phyloP scores from a whole-genome alignment of 2,113 vertebrate species.

The Nestor notabilis region DNA sequence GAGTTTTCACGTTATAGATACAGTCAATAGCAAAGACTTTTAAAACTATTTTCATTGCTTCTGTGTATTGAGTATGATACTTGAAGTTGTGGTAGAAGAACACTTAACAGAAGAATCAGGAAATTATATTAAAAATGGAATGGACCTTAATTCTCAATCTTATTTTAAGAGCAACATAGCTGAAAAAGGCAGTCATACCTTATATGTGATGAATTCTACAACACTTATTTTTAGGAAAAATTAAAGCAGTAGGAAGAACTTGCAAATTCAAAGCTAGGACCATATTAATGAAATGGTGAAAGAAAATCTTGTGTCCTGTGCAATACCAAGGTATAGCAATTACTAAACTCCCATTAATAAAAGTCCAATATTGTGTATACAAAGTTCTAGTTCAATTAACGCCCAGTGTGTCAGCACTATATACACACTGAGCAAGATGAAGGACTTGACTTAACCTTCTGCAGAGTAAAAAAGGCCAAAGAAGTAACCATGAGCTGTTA shows the following conservation, averaged over 20 bases:
- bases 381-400: background rate
- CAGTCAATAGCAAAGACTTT: background rate
- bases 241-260: rapidly evolving
- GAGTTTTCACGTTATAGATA: background rate
- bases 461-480: background rate
- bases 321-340: background rate
- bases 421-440: background rate
- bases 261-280: background rate
- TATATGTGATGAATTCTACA: background rate
- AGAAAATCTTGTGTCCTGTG: background rate
- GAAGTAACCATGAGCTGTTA: background rate
- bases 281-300: background rate
- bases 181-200: background rate
- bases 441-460: background rate
- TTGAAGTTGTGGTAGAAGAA: background rate
- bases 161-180: background rate
- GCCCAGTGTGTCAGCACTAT: background rate
- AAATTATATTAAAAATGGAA: background rate
- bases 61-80: background rate
- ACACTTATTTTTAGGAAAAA: background rate
- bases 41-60: background rate
- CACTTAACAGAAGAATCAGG: background rate
- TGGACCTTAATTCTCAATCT: background rate
- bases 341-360: background rate
- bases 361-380: background rate